Evolutionary conservation across 2,888 invertebrate genomes (phyloP).

Genomic region (Eristalis pertinax): DNA sequence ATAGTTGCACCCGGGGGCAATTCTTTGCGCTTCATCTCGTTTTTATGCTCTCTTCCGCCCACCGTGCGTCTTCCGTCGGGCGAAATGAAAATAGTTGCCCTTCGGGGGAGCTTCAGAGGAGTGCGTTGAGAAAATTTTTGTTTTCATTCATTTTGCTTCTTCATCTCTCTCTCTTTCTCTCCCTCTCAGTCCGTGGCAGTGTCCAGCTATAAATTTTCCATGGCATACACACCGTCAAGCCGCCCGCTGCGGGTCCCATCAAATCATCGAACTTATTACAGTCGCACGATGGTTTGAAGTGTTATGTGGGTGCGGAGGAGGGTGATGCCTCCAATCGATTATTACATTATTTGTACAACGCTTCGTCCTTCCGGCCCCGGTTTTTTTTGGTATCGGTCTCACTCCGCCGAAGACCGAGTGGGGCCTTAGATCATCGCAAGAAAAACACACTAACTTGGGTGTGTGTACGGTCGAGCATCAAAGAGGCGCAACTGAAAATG

Average conservation of each 20-base stretch:
- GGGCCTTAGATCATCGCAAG: slow-evolving; percentile 22
- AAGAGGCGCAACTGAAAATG: slow-evolving; percentile 24
- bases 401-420: too few relatives aligned
- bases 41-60: too few relatives aligned
- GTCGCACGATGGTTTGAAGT: neutral
- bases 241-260: neutral
- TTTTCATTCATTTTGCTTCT: slow-evolving; percentile 24
- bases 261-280: slow-evolving; percentile 41
- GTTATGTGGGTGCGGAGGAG: neutral
- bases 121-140: slow-evolving; percentile 37
- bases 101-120: neutral
- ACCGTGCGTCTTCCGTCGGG: too few relatives aligned
- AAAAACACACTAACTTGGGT: neutral
- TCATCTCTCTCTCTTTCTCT: neutral
- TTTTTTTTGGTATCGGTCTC: too few relatives aligned
- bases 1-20: slow-evolving; percentile 7
- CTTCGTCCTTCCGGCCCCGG: slow-evolving; percentile 3
- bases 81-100: too few relatives aligned
- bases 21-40: too few relatives aligned
- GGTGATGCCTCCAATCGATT: slow-evolving; percentile 19
- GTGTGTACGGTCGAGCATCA: slow-evolving; percentile 1
- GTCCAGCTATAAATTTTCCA: slow-evolving; percentile 19
- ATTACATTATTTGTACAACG: slow-evolving; percentile 34
- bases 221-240: neutral
- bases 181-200: too few relatives aligned